Evolutionary conservation across 2,888 invertebrate genomes (phyloP).

Genomic region (Germaria angustata): DNA sequence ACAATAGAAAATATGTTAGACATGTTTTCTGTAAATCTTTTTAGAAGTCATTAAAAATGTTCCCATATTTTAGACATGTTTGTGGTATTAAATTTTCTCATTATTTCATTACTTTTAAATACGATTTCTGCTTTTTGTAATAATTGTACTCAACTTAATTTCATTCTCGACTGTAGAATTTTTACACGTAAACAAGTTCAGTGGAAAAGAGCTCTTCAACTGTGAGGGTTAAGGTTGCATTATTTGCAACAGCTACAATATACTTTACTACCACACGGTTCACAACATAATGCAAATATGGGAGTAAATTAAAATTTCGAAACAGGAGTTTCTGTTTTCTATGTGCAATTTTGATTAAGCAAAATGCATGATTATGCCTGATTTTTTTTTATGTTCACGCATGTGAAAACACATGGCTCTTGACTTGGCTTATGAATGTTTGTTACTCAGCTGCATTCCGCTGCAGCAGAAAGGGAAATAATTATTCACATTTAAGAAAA

Average conservation of each 20-base stretch:
- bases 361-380: constrained; percentile 42
- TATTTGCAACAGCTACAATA: constrained; percentile 20
- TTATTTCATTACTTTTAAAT: no score
- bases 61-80: no score
- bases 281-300: not conserved
- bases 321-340: constrained; percentile 19
- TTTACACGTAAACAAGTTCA: constrained; percentile 4
- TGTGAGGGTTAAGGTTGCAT: constrained; percentile 62
- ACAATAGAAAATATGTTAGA: no score
- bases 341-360: constrained; percentile 57
- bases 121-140: not conserved
- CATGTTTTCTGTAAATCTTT: no score
- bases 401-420: not conserved
- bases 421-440: not conserved
- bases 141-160: not conserved
- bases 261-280: constrained; percentile 4
- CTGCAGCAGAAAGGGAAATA: not conserved
- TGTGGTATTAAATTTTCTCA: no score
- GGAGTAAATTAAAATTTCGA: constrained; percentile 36
- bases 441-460: no score
- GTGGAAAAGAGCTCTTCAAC: not conserved
- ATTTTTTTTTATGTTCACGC: not conserved
- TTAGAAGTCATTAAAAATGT: no score
- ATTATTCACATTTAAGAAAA: not conserved
- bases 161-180: not conserved